phyloP scores from a whole-genome alignment of 2,888 invertebrate genomes.

The Caenorhabditis uteleia region DNA sequence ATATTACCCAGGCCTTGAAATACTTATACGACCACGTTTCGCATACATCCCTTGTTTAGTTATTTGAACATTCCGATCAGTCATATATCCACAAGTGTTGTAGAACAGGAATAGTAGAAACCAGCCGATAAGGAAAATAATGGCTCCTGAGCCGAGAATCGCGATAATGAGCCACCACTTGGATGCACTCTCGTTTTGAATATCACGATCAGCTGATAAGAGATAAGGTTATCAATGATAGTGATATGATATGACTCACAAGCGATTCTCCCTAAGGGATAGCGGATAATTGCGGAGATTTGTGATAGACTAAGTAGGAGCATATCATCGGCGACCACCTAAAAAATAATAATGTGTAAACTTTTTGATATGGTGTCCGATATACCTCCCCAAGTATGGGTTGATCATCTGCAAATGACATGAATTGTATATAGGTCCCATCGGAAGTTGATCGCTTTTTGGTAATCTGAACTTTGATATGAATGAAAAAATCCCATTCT shows the following conservation, averaged over 20 bases:
- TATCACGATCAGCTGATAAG: slow-evolving; percentile 29
- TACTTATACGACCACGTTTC: too few species aligned
- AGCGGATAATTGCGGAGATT: slow-evolving; percentile 36
- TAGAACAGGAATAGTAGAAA: slow-evolving; percentile 38
- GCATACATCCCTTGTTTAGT: too few species aligned
- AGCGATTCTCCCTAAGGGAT: slow-evolving; percentile 27
- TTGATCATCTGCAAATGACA: slow-evolving; percentile 17
- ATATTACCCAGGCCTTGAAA: too few species aligned
- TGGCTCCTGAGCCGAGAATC: slow-evolving; percentile 19
- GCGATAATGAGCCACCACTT: slow-evolving; percentile 28
- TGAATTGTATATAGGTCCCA: slow-evolving; percentile 24
- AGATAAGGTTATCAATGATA: neutral
- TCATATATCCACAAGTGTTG: slow-evolving; percentile 36
- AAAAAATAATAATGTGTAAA: neutral
- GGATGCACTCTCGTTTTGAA: slow-evolving; percentile 19
- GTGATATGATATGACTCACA: slow-evolving; percentile 13
- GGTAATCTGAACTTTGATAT: slow-evolving; percentile 19
- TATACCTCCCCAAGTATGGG: slow-evolving; percentile 35
- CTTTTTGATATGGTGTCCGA: neutral
- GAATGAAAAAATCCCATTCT: neutral
- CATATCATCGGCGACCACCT: slow-evolving; percentile 43
- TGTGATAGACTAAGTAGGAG: slow-evolving; percentile 25
- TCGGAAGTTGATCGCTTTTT: slow-evolving; percentile 19
- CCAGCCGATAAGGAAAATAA: slow-evolving; percentile 42
- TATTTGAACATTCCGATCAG: too few species aligned